Conservation (phyloP, 2,113 vertebrate genomes). For the Paramormyrops kingsleyae region DNA sequence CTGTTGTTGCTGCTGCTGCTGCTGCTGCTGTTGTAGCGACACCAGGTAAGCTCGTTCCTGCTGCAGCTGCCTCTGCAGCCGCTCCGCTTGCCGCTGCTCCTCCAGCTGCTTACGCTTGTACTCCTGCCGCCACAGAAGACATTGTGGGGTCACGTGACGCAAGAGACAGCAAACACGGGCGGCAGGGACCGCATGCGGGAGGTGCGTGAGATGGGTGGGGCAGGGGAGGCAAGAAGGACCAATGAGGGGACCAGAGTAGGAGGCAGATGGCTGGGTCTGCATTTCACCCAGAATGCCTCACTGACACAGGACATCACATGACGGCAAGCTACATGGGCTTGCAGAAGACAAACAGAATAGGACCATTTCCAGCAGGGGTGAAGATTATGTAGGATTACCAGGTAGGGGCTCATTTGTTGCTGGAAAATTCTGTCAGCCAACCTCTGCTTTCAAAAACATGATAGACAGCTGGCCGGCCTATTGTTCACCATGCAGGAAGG, state of each 20-base stretch:
- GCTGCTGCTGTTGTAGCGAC: conserved; percentile 81
- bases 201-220: background rate
- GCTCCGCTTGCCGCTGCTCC: conserved; percentile 94
- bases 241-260: background rate
- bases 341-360: background rate
- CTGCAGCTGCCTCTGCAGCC: conserved; percentile 90
- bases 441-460: background rate
- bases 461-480: background rate
- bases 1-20: conserved; percentile 71
- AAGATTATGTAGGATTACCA: background rate
- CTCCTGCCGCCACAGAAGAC: conserved; percentile 61
- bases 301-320: background rate
- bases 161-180: too few relatives aligned
- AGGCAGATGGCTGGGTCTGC: background rate
- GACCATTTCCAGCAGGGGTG: background rate
- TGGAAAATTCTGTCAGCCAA: background rate
- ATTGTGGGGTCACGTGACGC: background rate
- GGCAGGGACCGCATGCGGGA: background rate
- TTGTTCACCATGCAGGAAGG: background rate
- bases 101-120: conserved; percentile 97
- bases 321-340: background rate
- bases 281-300: background rate
- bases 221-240: background rate
- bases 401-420: background rate
- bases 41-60: conserved; percentile 93